phyloP scores from a whole-genome alignment of 2,113 vertebrate species.

The Perca flavescens region DNA sequence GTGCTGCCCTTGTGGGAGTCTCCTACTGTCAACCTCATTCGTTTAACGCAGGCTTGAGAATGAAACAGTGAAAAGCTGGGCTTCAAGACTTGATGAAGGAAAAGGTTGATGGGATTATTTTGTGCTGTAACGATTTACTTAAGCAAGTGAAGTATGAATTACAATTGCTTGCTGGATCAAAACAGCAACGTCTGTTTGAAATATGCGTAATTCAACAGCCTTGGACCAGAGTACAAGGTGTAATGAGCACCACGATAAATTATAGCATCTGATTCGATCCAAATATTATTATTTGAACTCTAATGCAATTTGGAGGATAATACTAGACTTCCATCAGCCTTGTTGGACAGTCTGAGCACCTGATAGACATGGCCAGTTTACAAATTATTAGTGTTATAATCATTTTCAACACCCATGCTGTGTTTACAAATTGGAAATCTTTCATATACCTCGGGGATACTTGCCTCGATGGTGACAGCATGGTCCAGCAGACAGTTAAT shows the following conservation, averaged over 20 bases:
- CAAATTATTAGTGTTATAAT: slow-evolving; percentile 16
- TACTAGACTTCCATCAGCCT: slow-evolving; percentile 13
- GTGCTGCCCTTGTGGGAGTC: slow-evolving; percentile 44
- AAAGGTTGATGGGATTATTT: slow-evolving; percentile 43
- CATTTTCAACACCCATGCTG: neutral
- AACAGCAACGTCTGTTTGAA: slow-evolving; percentile 30
- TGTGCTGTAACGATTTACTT: slow-evolving; percentile 8
- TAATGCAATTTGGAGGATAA: slow-evolving; percentile 37
- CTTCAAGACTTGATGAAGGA: slow-evolving; percentile 10
- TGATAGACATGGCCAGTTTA: slow-evolving; percentile 5
- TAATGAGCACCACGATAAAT: slow-evolving; percentile 41
- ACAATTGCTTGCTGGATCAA: slow-evolving; percentile 26
- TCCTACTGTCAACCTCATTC: slow-evolving; percentile 48
- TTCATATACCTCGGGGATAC: neutral
- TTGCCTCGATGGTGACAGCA: neutral
- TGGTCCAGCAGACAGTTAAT: neutral
- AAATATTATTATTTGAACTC: slow-evolving; percentile 37
- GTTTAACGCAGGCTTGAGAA: slow-evolving; percentile 37
- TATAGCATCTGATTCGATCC: slow-evolving; percentile 17
- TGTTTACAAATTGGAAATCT: neutral
- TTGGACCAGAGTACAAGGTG: slow-evolving; percentile 7
- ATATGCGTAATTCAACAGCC: slow-evolving; percentile 18
- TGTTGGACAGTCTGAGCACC: neutral
- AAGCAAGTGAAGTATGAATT: slow-evolving; percentile 25
- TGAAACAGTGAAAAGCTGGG: slow-evolving; percentile 30